These are phyloP conservation scores for Patella pellucida DNA, from an alignment of 2,888 invertebrate genomes.

Conservation along the genomic window DNA sequence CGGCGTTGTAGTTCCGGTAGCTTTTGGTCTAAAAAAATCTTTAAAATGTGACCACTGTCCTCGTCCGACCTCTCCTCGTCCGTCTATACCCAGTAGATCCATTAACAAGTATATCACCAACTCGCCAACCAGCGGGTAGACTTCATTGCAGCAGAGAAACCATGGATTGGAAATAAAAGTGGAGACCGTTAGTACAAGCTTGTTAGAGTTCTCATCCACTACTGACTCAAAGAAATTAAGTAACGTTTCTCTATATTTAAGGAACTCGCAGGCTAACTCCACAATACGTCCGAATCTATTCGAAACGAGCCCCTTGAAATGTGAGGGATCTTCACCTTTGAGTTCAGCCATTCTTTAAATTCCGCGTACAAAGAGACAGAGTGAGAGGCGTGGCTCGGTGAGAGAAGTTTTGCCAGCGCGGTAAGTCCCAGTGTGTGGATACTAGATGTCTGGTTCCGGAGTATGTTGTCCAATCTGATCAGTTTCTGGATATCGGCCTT, in stretches of 20 bases:
- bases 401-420: not conserved
- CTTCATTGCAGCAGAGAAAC: not conserved
- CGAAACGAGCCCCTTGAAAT: not conserved
- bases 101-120: not conserved
- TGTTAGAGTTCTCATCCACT: not conserved
- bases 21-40: not conserved
- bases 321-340: not conserved
- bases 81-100: not conserved
- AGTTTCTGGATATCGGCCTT: not conserved
- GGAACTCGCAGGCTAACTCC: not conserved
- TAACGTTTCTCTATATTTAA: not conserved
- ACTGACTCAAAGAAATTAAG: not conserved
- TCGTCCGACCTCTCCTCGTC: not conserved
- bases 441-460: not conserved
- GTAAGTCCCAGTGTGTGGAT: not conserved
- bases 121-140: not conserved
- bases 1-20: not conserved
- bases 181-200: not conserved
- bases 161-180: not conserved
- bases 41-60: not conserved
- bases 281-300: not conserved
- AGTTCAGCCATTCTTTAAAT: not conserved
- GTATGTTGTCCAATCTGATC: not conserved
- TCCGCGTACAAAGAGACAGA: not conserved
- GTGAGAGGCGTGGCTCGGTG: not conserved